These are phyloP conservation scores for Paramisgurnus dabryanus DNA, from an alignment of 2,113 vertebrate species.

Conservation along the genomic window DNA sequence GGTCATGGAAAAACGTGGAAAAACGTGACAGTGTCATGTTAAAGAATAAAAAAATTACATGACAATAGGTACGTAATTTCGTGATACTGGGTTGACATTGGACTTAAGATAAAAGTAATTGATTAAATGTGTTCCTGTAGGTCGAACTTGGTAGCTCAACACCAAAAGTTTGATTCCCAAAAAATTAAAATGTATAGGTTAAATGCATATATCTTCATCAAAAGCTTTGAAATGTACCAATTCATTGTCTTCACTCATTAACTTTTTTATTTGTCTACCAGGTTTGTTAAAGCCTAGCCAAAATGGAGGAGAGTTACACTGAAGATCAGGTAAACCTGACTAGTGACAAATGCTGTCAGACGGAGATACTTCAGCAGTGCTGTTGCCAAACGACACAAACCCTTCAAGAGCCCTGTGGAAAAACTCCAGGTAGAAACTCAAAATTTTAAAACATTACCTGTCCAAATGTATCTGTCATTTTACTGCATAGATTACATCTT, in stretches of 20 bases:
- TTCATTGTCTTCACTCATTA: neutral
- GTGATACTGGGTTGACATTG: neutral
- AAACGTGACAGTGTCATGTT: too few species aligned
- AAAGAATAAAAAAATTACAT: too few species aligned
- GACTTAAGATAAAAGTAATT: neutral
- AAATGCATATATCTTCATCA: neutral
- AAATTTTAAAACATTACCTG: neutral
- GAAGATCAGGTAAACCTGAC: constrained; percentile 31
- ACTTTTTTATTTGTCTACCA: constrained; percentile 6
- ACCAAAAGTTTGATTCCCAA: too few species aligned
- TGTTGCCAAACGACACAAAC: constrained; percentile 41
- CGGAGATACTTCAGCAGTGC: constrained; percentile 43
- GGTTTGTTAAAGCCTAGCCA: constrained; percentile 17
- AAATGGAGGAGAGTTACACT: constrained; percentile 38
- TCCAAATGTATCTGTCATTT: neutral
- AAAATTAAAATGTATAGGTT: too few species aligned
- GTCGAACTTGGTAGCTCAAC: too few species aligned
- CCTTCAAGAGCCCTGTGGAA: constrained; percentile 40
- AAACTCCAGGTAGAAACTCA: constrained; percentile 40
- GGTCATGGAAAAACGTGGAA: too few species aligned
- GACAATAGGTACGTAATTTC: too few species aligned
- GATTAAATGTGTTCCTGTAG: too few species aligned
- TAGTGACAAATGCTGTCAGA: constrained; percentile 55
- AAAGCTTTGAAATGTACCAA: neutral
- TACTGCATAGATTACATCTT: neutral